Evolutionary conservation across 2,888 invertebrate species (phyloP).

Genomic region (Macaria liturata): DNA sequence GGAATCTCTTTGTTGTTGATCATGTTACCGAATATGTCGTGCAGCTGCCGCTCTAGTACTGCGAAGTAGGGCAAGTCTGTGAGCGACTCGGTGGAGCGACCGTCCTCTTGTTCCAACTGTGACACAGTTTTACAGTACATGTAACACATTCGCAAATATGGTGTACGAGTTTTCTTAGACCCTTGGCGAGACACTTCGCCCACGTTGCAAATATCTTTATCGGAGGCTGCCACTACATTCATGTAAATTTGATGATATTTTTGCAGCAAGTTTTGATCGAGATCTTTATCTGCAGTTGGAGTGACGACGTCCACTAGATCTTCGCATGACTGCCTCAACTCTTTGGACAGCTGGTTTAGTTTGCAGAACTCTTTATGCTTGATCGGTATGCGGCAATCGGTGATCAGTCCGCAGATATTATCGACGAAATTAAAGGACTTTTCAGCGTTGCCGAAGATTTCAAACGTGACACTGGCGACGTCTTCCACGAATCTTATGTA

Average conservation of each 20-base stretch:
- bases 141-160: conserved; percentile 81
- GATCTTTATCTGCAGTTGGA: conserved; percentile 43
- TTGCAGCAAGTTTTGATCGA: conserved; percentile 64
- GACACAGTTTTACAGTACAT: conserved; percentile 84
- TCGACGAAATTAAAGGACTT: conserved; percentile 72
- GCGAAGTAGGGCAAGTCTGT: conserved; percentile 73
- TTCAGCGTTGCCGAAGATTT: conserved; percentile 75
- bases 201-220: conserved; percentile 73
- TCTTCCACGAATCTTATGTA: conserved; percentile 77
- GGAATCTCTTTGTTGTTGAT: conserved; percentile 87
- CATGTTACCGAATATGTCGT: conserved; percentile 85
- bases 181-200: conserved; percentile 65
- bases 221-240: conserved; percentile 75
- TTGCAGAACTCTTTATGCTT: conserved; percentile 78
- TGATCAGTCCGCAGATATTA: conserved; percentile 70
- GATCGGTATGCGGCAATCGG: conserved; percentile 74
- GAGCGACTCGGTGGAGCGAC: conserved; percentile 45
- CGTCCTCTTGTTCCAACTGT: conserved; percentile 71
- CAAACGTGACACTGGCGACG: conserved; percentile 75
- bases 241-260: conserved; percentile 78
- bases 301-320: conserved; percentile 68
- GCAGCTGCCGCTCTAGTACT: conserved; percentile 79
- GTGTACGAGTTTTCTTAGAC: conserved; percentile 65
- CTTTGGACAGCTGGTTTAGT: conserved; percentile 71
- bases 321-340: conserved; percentile 74